These are phyloP conservation scores for Cataglyphis rosenhaueri DNA, from an alignment of 2,888 invertebrate genomes.

Conservation along the genomic window DNA sequence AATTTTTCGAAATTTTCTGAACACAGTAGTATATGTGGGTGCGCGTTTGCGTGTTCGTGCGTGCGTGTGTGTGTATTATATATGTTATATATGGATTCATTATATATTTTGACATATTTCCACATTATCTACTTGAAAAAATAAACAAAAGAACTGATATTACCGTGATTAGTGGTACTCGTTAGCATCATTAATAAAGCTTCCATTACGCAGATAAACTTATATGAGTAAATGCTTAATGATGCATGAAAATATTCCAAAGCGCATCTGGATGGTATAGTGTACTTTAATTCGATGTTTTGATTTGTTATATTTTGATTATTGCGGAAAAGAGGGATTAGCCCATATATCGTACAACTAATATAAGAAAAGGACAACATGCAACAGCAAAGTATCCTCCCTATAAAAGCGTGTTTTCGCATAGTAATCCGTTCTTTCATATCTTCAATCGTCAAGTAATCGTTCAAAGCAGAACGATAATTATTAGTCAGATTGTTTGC, in stretches of 20 bases:
- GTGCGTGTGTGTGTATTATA: too few relatives aligned
- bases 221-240: background rate
- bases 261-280: constrained; percentile 16
- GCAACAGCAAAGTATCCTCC: constrained; percentile 8
- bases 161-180: constrained; percentile 23
- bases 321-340: background rate
- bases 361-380: background rate
- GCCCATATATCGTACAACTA: background rate
- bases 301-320: background rate
- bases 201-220: background rate
- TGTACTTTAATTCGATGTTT: background rate
- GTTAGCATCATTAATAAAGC: background rate
- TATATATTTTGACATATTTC: too few relatives aligned
- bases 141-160: background rate
- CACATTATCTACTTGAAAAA: too few relatives aligned
- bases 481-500: background rate
- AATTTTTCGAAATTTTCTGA: too few relatives aligned
- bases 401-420: constrained; percentile 26
- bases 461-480: constrained; percentile 2
- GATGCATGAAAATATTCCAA: background rate
- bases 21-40: too few relatives aligned
- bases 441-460: constrained; percentile 4
- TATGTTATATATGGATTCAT: too few relatives aligned
- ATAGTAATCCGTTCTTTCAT: background rate
- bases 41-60: too few relatives aligned